Evolutionary conservation across 2,113 vertebrate genomes (phyloP).

Genomic region (Microcebus griseorufus): DNA sequence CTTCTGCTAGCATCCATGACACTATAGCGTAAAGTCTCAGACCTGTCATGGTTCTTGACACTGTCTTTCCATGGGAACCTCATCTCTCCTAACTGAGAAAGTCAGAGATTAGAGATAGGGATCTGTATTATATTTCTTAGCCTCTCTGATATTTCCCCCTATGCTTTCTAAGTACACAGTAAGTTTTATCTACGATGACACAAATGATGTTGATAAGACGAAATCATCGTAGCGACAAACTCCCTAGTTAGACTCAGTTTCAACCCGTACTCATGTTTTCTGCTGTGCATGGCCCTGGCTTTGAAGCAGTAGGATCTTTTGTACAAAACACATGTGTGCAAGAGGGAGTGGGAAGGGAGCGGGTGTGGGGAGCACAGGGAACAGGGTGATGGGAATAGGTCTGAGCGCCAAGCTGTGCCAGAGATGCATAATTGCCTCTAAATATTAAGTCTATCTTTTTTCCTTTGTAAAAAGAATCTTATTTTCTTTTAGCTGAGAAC

Average conservation of each 20-base stretch:
- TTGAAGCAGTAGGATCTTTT: not conserved
- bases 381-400: not conserved
- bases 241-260: not conserved
- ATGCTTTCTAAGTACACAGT: not conserved
- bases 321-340: not conserved
- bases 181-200: not conserved
- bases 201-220: not conserved
- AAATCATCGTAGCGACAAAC: not conserved
- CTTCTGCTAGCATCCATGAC: not conserved
- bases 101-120: not conserved
- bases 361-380: not conserved
- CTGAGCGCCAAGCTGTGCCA: not conserved
- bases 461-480: not conserved
- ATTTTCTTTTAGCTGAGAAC: not conserved
- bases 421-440: not conserved
- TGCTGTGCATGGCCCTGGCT: not conserved
- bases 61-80: not conserved
- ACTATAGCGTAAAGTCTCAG: not conserved
- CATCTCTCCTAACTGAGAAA: not conserved
- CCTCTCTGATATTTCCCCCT: not conserved
- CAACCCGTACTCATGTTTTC: not conserved
- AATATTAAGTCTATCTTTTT: not conserved
- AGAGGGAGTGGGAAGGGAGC: not conserved
- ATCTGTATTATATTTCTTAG: not conserved
- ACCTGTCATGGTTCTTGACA: not conserved